phyloP scores from a whole-genome alignment of 2,797 vertebrate genomes.

The Anisognathus igniventris region DNA sequence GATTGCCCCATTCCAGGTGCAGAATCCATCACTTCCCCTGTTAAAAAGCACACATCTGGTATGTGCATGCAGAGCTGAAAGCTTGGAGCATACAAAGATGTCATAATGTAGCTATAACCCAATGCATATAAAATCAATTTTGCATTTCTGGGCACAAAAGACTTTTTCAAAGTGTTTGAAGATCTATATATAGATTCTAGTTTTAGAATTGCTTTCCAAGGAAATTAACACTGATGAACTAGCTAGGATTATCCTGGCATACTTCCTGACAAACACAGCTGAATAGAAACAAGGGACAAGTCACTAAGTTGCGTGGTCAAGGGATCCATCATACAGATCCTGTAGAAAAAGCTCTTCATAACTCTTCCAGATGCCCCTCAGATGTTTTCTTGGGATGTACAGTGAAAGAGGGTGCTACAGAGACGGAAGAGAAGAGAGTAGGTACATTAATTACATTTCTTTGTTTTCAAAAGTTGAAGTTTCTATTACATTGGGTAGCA shows the following conservation, averaged over 20 bases:
- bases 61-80: not conserved
- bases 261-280: not conserved
- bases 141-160: not conserved
- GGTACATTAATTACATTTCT: not conserved
- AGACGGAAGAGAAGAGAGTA: not conserved
- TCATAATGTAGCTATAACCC: not conserved
- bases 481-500: not conserved
- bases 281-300: not conserved
- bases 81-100: not conserved
- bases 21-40: not conserved
- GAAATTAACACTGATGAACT: not conserved
- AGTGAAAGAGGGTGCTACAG: not conserved
- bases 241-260: not conserved
- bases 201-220: not conserved
- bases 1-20: not conserved
- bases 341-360: not conserved
- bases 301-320: not conserved
- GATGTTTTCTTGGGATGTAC: not conserved
- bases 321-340: not conserved
- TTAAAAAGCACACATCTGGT: not conserved
- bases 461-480: not conserved
- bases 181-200: not conserved
- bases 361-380: not conserved
- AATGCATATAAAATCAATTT: not conserved
- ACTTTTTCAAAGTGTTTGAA: not conserved